These are phyloP conservation scores for Eumacrocentrus americanus DNA, from an alignment of 2,888 invertebrate species.

Conservation along the genomic window DNA sequence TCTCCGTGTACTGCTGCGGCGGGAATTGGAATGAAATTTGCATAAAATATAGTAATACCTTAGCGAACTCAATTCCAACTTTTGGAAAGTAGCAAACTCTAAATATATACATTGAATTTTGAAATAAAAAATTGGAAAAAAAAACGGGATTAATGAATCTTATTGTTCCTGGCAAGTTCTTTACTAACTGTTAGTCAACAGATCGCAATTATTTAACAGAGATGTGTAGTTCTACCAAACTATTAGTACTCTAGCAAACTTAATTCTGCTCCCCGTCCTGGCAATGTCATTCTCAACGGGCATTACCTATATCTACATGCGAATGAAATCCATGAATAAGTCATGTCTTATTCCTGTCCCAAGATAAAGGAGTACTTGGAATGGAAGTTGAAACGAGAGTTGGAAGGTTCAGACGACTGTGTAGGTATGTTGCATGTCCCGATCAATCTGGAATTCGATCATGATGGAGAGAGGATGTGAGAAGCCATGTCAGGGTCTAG, in stretches of 20 bases:
- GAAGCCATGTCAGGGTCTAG: slow-evolving; percentile 6
- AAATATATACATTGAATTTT: neutral
- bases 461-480: neutral
- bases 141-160: neutral
- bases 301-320: neutral
- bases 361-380: too few species aligned
- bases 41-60: slow-evolving; percentile 19
- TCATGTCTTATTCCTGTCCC: too few species aligned
- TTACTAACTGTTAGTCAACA: too few species aligned
- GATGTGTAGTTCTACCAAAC: too few species aligned
- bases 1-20: slow-evolving; percentile 21
- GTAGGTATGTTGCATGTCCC: too few species aligned
- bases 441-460: slow-evolving; percentile 8
- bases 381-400: too few species aligned
- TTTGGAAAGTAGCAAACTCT: slow-evolving; percentile 10
- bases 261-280: neutral
- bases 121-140: neutral
- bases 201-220: neutral
- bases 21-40: slow-evolving; percentile 24
- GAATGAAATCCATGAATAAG: neutral
- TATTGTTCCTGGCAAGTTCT: too few species aligned
- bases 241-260: too few species aligned
- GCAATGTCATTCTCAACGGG: neutral
- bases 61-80: slow-evolving; percentile 20
- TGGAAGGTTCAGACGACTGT: neutral